Percentiles rank a stretch among this genome's conserved stretches.
These are phyloP conservation scores for Adoxophyes honmai DNA, from an alignment of 1,140 invertebrate genomes.

Conservation along the genomic window DNA sequence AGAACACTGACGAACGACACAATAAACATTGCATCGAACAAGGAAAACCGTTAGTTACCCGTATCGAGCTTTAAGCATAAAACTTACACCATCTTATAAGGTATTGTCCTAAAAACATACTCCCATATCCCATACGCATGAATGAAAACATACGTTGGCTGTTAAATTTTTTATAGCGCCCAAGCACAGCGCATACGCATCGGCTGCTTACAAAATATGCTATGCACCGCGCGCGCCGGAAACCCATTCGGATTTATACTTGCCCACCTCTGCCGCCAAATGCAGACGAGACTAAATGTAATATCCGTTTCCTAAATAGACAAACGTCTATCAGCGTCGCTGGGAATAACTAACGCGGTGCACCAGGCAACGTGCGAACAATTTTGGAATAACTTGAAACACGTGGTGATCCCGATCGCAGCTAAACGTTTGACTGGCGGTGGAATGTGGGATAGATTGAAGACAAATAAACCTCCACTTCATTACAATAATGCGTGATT, in stretches of 20 bases:
- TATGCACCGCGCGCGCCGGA: slow-evolving; percentile 72
- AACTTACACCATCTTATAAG: slow-evolving; percentile 3
- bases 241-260: slow-evolving; percentile 71
- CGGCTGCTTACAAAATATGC: slow-evolving; percentile 68
- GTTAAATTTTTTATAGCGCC: slow-evolving; percentile 69
- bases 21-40: background rate
- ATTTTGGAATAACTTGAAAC: slow-evolving; percentile 3
- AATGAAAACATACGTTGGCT: slow-evolving; percentile 59
- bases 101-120: slow-evolving; percentile 49
- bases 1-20: background rate
- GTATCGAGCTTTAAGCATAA: background rate
- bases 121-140: slow-evolving; percentile 34
- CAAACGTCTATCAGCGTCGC: slow-evolving; percentile 72
- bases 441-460: slow-evolving; percentile 17
- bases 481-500: too few relatives aligned
- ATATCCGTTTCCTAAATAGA: slow-evolving; percentile 77
- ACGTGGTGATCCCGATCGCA: background rate
- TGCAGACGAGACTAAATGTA: slow-evolving; percentile 74
- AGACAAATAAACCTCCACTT: too few relatives aligned
- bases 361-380: slow-evolving; percentile 24
- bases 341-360: slow-evolving; percentile 67
- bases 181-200: slow-evolving; percentile 53
- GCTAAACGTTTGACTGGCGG: slow-evolving; percentile 11
- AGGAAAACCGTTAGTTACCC: background rate
- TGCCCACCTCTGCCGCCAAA: slow-evolving; percentile 72